Conservation (phyloP, 2,797 vertebrate genomes). For the Channallabes apus region DNA sequence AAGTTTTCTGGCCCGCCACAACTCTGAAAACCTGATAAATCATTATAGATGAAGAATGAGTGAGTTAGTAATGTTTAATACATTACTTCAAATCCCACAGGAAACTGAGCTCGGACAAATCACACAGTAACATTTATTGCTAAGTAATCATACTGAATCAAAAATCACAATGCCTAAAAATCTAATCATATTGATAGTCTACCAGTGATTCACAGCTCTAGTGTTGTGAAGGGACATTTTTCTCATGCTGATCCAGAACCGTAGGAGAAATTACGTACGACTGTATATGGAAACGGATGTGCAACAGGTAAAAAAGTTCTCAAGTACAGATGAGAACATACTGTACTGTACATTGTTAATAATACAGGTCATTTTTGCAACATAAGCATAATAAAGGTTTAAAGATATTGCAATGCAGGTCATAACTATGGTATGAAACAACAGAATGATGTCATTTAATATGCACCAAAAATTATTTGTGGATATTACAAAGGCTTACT, state of each 20-base stretch:
- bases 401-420: background rate
- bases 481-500: background rate
- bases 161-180: too few species aligned
- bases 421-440: background rate
- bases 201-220: too few species aligned
- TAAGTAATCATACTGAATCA: too few species aligned
- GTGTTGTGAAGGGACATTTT: background rate
- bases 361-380: background rate
- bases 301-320: background rate
- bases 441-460: background rate
- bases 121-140: too few species aligned
- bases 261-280: background rate
- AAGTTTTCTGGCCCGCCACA: too few species aligned
- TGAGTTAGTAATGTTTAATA: too few species aligned
- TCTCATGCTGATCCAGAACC: background rate
- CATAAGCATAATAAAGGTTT: background rate
- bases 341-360: background rate
- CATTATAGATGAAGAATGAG: too few species aligned
- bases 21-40: too few species aligned
- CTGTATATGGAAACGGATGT: background rate
- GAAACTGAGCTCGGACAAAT: too few species aligned
- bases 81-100: too few species aligned
- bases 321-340: background rate
- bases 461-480: too few species aligned
- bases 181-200: too few species aligned